A percentile compares a stretch with the other conserved stretches of the same genome.
Evolutionary conservation across 2,888 invertebrate species (phyloP).

Genomic region (Acanthosepion lycidas): DNA sequence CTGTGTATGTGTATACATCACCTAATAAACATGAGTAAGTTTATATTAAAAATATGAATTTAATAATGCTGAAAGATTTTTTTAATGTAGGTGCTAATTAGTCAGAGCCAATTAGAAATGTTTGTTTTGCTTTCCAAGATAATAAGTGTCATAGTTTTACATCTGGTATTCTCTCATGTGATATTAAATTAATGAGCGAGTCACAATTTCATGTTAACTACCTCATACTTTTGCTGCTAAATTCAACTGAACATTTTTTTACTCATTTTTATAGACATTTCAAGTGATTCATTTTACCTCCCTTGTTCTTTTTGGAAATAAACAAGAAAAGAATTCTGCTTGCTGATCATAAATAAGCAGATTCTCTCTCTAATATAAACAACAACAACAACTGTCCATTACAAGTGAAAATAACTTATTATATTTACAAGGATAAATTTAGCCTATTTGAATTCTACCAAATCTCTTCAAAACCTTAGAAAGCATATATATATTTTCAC

Average conservation of each 20-base stretch:
- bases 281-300: background rate
- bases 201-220: too few species aligned
- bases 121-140: background rate
- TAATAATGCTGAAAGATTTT: too few species aligned
- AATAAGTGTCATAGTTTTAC: conserved; percentile 9
- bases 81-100: background rate
- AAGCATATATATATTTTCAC: too few species aligned
- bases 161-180: background rate
- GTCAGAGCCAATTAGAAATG: background rate
- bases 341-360: background rate
- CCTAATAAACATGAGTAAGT: too few species aligned
- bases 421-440: too few species aligned
- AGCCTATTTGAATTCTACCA: too few species aligned
- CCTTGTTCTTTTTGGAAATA: background rate
- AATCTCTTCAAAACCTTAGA: too few species aligned
- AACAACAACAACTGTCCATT: too few species aligned
- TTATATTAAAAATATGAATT: too few species aligned
- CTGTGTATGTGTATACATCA: too few species aligned
- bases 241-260: background rate
- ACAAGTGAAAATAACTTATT: too few species aligned
- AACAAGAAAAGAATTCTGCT: background rate
- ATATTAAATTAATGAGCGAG: background rate
- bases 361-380: background rate
- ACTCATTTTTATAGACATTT: background rate
- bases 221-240: background rate